These are phyloP conservation scores for Phania funesta DNA, from an alignment of 2,888 invertebrate species.

Conservation along the genomic window DNA sequence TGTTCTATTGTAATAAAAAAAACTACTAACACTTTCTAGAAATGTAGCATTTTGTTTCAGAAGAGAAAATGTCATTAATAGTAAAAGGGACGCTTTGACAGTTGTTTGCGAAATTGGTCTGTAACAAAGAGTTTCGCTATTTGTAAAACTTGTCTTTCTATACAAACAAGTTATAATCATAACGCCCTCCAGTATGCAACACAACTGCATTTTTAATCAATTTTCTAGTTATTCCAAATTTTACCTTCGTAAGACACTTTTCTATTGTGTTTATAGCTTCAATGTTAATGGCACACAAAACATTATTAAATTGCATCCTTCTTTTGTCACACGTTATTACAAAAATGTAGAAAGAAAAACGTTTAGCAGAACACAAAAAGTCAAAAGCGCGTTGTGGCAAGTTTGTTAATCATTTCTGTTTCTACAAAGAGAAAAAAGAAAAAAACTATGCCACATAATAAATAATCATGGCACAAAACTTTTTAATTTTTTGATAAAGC, in stretches of 20 bases:
- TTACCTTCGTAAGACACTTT: neutral
- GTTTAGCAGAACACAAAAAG: constrained; percentile 16
- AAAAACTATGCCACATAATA: constrained; percentile 45
- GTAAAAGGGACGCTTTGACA: too few species aligned
- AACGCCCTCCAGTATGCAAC: neutral
- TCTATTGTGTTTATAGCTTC: neutral
- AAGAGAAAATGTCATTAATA: too few species aligned
- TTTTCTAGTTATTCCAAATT: constrained; percentile 33
- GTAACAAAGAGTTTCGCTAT: too few species aligned
- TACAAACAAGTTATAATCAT: too few species aligned
- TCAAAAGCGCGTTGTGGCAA: constrained; percentile 35
- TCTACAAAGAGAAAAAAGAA: constrained; percentile 11
- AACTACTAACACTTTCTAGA: too few species aligned
- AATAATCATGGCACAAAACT: constrained; percentile 57
- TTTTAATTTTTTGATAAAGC: constrained; percentile 51
- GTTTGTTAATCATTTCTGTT: constrained; percentile 61
- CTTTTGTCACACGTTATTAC: neutral
- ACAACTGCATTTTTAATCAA: constrained; percentile 24
- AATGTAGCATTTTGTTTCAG: too few species aligned
- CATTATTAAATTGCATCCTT: constrained; percentile 28
- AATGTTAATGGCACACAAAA: constrained; percentile 11
- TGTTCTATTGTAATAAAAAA: too few species aligned
- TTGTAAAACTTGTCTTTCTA: too few species aligned
- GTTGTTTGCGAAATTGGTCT: too few species aligned
- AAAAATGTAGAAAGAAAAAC: constrained; percentile 34